Conservation (phyloP, 2,797 vertebrate genomes). For the Coendou prehensilis region DNA sequence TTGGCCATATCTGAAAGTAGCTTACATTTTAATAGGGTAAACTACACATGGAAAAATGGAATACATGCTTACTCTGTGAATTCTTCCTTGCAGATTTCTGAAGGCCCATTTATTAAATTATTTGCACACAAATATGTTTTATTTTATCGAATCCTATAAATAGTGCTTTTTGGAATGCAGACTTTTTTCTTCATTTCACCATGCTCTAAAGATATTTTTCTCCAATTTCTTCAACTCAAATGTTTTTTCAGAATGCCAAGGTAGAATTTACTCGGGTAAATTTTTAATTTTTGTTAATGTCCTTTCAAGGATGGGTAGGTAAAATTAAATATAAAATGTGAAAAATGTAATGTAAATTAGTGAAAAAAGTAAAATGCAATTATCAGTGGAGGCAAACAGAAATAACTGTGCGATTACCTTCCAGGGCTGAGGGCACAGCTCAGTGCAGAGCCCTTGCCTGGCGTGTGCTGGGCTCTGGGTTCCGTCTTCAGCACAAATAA, state of each 20-base stretch:
- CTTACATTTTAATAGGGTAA: background rate
- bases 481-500: background rate
- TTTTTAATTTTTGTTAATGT: conserved; percentile 45
- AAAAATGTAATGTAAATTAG: background rate
- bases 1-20: background rate
- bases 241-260: conserved; percentile 30
- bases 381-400: background rate
- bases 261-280: conserved; percentile 2
- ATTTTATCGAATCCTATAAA: conserved; percentile 25
- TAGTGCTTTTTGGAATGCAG: background rate
- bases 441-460: too few species aligned
- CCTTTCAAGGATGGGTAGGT: background rate
- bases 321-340: background rate
- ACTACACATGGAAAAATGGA: background rate
- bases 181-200: background rate
- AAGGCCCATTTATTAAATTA: conserved; percentile 39
- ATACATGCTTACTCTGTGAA: conserved; percentile 7
- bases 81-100: conserved; percentile 47
- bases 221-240: background rate
- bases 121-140: conserved; percentile 27
- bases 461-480: background rate
- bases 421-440: background rate
- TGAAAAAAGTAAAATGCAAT: background rate
- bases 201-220: background rate
- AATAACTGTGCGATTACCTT: background rate